Conservation (phyloP, 2,888 invertebrate species). For the Augiades crinisus region DNA sequence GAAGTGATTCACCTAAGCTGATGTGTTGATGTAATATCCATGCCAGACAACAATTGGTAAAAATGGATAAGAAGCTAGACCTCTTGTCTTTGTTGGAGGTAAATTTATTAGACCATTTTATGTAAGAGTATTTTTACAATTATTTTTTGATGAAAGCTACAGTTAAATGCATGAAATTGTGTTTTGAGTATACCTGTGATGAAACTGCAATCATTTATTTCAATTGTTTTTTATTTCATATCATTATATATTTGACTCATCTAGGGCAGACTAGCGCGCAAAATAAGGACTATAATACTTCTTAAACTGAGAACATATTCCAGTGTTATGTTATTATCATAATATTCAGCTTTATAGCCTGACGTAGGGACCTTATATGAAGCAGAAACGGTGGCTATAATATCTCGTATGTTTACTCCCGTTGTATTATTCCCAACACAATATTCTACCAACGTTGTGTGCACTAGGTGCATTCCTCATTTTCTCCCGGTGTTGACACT, state of each 20-base stretch:
- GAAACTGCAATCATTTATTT: too few species aligned
- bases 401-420: constrained; percentile 29
- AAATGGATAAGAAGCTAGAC: constrained; percentile 78
- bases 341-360: too few species aligned
- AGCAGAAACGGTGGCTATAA: not conserved
- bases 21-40: constrained; percentile 51
- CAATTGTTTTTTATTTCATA: too few species aligned
- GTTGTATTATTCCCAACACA: constrained; percentile 38
- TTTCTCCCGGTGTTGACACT: constrained; percentile 55
- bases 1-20: constrained; percentile 51
- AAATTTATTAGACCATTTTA: constrained; percentile 33
- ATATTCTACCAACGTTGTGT: constrained; percentile 39
- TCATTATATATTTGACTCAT: too few species aligned
- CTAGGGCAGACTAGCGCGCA: too few species aligned
- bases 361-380: not conserved
- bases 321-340: too few species aligned
- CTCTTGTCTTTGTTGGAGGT: constrained; percentile 76
- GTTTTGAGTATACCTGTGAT: not conserved
- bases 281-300: too few species aligned
- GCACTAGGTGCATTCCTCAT: constrained; percentile 56
- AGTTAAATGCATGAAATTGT: not conserved
- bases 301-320: too few species aligned
- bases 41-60: constrained; percentile 48
- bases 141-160: not conserved
- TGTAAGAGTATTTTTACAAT: constrained; percentile 6